A percentile compares a stretch with the other conserved stretches of the same genome.
phyloP scores from a whole-genome alignment of 2,888 invertebrate genomes.

The Cacoxenus indagator region DNA sequence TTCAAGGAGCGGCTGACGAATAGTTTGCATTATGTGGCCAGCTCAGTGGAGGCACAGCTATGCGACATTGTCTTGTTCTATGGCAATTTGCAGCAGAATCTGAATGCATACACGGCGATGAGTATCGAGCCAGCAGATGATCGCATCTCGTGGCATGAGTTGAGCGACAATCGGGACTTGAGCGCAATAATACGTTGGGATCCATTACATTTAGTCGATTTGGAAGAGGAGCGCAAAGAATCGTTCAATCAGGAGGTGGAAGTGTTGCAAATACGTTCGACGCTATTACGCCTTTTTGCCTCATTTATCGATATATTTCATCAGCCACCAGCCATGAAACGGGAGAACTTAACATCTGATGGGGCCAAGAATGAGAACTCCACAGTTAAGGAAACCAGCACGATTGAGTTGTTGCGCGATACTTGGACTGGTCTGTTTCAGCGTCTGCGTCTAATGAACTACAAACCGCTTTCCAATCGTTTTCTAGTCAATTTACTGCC shows the following conservation, averaged over 20 bases:
- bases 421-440: conserved; percentile 66
- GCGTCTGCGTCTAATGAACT: conserved; percentile 62
- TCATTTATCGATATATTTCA: conserved; percentile 68
- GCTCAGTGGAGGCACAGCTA: conserved; percentile 78
- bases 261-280: conserved; percentile 65
- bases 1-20: conserved; percentile 85
- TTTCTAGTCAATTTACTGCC: conserved; percentile 71
- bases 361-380: conserved; percentile 13
- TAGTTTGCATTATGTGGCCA: conserved; percentile 82
- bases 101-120: conserved; percentile 74
- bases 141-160: conserved; percentile 74
- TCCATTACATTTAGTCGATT: conserved; percentile 71
- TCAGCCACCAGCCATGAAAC: conserved; percentile 40
- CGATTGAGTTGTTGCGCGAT: conserved; percentile 60
- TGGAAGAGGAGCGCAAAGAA: conserved; percentile 58
- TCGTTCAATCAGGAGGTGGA: conserved; percentile 69
- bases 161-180: conserved; percentile 84
- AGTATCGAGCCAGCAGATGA: conserved; percentile 75
- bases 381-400: conserved; percentile 48
- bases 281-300: conserved; percentile 65
- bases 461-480: conserved; percentile 63
- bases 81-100: conserved; percentile 68
- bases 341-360: conserved; percentile 22
- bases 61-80: conserved; percentile 76
- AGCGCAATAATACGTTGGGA: conserved; percentile 81